Conservation (phyloP, 1,140 invertebrate species). For the Drosophila pruinosa region DNA sequence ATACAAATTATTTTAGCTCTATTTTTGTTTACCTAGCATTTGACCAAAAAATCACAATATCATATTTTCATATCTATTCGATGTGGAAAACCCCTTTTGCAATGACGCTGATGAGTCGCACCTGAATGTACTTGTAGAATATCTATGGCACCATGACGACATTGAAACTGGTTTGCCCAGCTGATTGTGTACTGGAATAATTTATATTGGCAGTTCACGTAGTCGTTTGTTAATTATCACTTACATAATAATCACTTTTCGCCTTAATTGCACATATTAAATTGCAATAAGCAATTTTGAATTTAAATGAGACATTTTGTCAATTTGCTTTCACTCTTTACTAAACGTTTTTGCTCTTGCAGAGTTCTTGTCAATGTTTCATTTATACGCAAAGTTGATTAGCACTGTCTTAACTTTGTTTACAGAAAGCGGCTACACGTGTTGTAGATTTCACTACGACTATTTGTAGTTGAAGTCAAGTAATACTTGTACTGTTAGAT, state of each 20-base stretch:
- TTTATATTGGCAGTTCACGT: conserved; percentile 16
- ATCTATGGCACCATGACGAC: conserved; percentile 45
- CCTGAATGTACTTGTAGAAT: not conserved
- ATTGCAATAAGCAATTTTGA: conserved; percentile 2
- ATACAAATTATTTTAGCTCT: not conserved
- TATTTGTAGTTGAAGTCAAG: not conserved
- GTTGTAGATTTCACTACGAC: not conserved
- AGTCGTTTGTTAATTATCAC: conserved; percentile 43
- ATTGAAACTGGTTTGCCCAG: conserved; percentile 46
- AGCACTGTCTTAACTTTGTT: not conserved
- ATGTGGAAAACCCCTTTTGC: conserved; percentile 23
- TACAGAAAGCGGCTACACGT: not conserved
- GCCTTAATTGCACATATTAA: conserved; percentile 16
- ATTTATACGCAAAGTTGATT: not conserved
- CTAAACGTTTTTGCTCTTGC: not conserved
- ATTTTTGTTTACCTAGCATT: conserved; percentile 10
- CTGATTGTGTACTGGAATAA: conserved; percentile 11
- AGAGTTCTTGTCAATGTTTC: not conserved
- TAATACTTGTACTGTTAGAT: not conserved
- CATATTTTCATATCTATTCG: not conserved
- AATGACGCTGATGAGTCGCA: not conserved
- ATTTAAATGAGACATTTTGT: conserved; percentile 10
- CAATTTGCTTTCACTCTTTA: not conserved
- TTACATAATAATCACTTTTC: conserved; percentile 21
- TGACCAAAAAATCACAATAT: conserved; percentile 23